Conservation (phyloP, 1,140 invertebrate genomes). For the Diorhabda sublineata region DNA sequence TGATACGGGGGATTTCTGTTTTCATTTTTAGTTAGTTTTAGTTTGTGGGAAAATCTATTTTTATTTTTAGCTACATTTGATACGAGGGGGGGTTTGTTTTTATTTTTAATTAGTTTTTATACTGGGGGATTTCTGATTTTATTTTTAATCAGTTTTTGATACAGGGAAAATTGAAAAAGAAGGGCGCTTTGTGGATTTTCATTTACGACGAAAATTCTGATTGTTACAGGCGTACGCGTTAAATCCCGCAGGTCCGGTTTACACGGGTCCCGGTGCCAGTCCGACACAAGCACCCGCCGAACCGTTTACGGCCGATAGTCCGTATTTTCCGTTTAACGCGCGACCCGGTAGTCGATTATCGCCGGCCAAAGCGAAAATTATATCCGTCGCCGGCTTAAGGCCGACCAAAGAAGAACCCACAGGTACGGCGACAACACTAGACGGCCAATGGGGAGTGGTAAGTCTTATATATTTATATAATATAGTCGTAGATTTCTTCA, state of each 20-base stretch:
- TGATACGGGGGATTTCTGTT: no score
- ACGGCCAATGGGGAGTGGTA: conserved; percentile 45
- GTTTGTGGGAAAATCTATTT: no score
- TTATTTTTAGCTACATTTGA: no score
- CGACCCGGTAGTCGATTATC: conserved; percentile 37
- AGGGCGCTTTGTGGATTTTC: no score
- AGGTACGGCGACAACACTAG: conserved; percentile 33
- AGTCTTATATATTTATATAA: conserved; percentile 25
- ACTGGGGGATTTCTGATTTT: no score
- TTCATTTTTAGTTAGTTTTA: no score
- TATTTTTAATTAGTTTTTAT: no score
- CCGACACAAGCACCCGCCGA: conserved; percentile 42
- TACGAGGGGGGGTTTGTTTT: no score
- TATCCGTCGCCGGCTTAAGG: conserved; percentile 22
- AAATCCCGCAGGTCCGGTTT: conserved; percentile 45
- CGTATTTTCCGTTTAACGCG: conserved; percentile 46
- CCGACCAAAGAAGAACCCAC: conserved; percentile 39
- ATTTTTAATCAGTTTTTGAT: no score
- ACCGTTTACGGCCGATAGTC: conserved; percentile 45
- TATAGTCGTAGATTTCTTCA: no score
- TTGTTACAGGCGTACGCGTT: conserved; percentile 44
- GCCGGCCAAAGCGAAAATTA: conserved; percentile 41
- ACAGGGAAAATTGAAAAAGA: no score
- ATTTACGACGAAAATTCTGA: neutral
- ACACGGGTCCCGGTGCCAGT: conserved; percentile 43